Evolutionary conservation across 2,888 invertebrate species (phyloP).

Genomic region (Parochlus steinenii): DNA sequence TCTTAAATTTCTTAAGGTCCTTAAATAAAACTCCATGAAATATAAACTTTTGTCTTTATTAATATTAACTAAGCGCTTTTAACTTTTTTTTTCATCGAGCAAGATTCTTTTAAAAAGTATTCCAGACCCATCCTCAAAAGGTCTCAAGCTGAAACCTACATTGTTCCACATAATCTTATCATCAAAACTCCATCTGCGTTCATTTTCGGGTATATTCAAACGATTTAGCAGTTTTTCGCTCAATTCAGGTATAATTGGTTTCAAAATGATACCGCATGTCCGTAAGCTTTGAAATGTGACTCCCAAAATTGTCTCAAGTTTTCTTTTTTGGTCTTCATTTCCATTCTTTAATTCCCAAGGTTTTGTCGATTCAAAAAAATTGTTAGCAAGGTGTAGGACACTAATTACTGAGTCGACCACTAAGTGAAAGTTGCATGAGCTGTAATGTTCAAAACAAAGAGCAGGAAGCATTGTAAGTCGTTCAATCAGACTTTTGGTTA

Average conservation of each 20-base stretch:
- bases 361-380: conserved; percentile 67
- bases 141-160: too few species aligned
- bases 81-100: too few species aligned
- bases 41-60: too few species aligned
- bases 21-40: too few species aligned
- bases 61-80: too few species aligned
- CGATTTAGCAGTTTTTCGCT: conserved; percentile 51
- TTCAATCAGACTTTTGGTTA: conserved; percentile 37
- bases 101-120: too few species aligned
- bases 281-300: conserved; percentile 73
- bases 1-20: too few species aligned
- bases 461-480: conserved; percentile 39
- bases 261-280: conserved; percentile 60
- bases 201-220: conserved; percentile 33
- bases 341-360: conserved; percentile 74
- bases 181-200: conserved; percentile 39
- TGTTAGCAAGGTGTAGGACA: conserved; percentile 61
- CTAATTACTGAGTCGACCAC: conserved; percentile 62
- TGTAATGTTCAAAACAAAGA: conserved; percentile 49
- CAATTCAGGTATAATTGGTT: conserved; percentile 71
- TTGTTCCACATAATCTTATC: too few species aligned
- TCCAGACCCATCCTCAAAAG: too few species aligned
- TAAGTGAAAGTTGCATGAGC: conserved; percentile 63
- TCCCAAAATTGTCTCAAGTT: conserved; percentile 58
- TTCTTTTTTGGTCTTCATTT: conserved; percentile 33